These are phyloP conservation scores for Spodoptera litura DNA, from an alignment of 1,140 invertebrate species.

Conservation along the genomic window DNA sequence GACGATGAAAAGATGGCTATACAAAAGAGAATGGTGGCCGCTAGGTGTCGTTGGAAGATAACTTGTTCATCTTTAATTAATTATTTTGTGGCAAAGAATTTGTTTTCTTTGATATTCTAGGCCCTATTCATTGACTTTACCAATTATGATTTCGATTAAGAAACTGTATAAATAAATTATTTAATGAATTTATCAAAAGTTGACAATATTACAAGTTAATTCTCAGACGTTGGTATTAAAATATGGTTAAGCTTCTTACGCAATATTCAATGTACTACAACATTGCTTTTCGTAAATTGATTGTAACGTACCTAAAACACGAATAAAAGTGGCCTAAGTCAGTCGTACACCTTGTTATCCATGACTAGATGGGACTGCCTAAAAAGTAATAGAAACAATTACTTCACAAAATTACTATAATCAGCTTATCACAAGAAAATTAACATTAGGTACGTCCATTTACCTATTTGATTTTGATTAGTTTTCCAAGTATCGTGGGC, in stretches of 20 bases:
- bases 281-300: background rate
- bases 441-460: background rate
- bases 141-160: constrained; percentile 77
- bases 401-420: too few relatives aligned
- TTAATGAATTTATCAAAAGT: constrained; percentile 42
- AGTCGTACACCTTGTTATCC: too few relatives aligned
- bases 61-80: constrained; percentile 84
- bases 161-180: constrained; percentile 67
- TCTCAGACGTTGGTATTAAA: constrained; percentile 15
- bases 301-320: too few relatives aligned
- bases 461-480: constrained; percentile 29
- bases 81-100: constrained; percentile 80
- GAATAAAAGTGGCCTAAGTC: too few relatives aligned
- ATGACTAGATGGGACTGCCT: too few relatives aligned
- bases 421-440: background rate
- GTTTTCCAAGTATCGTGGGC: constrained; percentile 15
- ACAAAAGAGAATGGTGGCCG: constrained; percentile 78
- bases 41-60: constrained; percentile 83
- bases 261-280: background rate
- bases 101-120: constrained; percentile 74
- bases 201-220: constrained; percentile 30
- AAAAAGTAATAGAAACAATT: too few relatives aligned
- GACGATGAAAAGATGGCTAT: constrained; percentile 82
- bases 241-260: constrained; percentile 7
- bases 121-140: constrained; percentile 70